These are phyloP conservation scores for Typhlomys cinereus DNA, from an alignment of 2,113 vertebrate genomes.

Conservation along the genomic window DNA sequence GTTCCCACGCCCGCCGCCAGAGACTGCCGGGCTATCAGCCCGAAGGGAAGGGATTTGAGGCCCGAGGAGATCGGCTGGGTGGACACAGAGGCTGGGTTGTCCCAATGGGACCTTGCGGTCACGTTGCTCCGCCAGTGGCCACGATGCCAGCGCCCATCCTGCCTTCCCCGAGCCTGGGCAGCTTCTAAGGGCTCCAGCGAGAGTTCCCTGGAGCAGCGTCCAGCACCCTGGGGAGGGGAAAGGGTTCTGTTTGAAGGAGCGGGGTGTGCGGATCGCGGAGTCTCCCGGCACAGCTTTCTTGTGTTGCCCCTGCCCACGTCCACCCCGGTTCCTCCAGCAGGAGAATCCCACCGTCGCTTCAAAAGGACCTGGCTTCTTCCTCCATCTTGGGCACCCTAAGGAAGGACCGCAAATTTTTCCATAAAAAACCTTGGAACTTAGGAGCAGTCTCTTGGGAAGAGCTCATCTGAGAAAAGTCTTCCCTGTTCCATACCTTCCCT, in stretches of 20 bases:
- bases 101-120: neutral
- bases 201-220: constrained; percentile 38
- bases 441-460: neutral
- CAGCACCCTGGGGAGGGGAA: neutral
- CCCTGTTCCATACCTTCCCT: neutral
- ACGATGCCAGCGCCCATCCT: neutral
- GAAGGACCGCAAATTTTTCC: neutral
- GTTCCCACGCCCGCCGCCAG: constrained; percentile 33
- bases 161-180: neutral
- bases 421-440: neutral
- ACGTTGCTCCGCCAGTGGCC: neutral
- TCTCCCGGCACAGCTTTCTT: neutral
- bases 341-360: neutral
- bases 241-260: neutral
- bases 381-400: neutral
- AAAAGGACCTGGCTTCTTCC: neutral
- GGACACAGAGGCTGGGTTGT: constrained; percentile 67
- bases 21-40: neutral
- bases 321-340: no score
- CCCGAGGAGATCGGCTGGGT: constrained; percentile 40
- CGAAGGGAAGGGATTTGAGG: constrained; percentile 71
- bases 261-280: neutral
- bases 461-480: neutral
- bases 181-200: constrained; percentile 19
- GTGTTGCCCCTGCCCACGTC: neutral